Evolutionary conservation across 2,797 vertebrate genomes (phyloP).

Genomic region (Syngnathus acus): DNA sequence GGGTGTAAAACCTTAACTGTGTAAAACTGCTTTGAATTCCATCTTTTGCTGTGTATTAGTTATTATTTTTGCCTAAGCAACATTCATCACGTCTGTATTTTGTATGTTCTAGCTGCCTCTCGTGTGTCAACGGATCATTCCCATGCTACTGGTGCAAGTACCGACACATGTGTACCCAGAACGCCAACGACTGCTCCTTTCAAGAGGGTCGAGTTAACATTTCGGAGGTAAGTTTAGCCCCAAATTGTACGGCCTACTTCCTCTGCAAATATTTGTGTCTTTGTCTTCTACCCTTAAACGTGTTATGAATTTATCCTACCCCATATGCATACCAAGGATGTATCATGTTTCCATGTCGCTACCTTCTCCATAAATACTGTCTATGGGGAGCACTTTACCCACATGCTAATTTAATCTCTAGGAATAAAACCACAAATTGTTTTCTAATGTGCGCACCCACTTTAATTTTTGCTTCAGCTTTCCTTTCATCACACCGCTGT

Average conservation of each 20-base stretch:
- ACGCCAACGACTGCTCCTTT: conserved; percentile 90
- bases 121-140: conserved; percentile 91
- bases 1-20: not conserved
- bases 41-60: not conserved
- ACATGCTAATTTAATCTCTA: conserved; percentile 6
- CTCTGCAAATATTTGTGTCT: not conserved
- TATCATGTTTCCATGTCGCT: not conserved
- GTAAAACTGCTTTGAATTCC: not conserved
- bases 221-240: conserved; percentile 78
- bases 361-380: not conserved
- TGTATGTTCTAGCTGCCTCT: conserved; percentile 76
- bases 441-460: conserved; percentile 7
- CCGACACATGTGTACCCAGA: conserved; percentile 93
- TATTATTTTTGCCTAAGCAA: not conserved
- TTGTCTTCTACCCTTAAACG: not conserved
- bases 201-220: conserved; percentile 90
- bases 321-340: not conserved
- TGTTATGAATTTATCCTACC: not conserved
- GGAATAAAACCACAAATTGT: conserved; percentile 1
- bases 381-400: not conserved
- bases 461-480: not conserved
- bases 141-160: conserved; percentile 99
- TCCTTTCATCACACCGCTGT: not conserved
- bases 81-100: not conserved
- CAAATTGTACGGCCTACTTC: not conserved